Base-by-base conservation (phyloP, 2,888 invertebrate genomes). In the Antheraea yamamai region DNA sequence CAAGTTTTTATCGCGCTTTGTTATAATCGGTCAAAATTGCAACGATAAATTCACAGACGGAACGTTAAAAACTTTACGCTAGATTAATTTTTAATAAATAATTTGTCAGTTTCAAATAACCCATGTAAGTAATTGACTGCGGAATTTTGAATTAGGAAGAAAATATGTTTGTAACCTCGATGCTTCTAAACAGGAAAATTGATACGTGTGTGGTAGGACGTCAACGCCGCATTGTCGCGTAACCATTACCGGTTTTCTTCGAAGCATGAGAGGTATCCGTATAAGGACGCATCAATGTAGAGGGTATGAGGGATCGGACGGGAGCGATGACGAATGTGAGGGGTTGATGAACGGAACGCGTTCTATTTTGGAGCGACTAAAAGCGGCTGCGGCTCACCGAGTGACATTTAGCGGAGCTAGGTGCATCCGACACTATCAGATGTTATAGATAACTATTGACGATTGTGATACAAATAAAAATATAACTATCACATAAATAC, bases 341-440 rank as follows among this genome's bases (percentile, higher is more conserved):
- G 91, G 94, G 94, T 95, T 94, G 94, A 90, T 92, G 94, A 95
- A 94, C 94, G 94, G 92, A 83, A 82, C 86, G 75, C 79, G 83
- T 84, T 92, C 94, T 95, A 95, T 95, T 95, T 95, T 85, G 89
- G 93, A 92, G 89, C 93, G 89, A 90, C 92, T 94, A 95, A 93
- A 95, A 89, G 87, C 89, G 91, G 89, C 90, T 83, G 81, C 86
- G 87, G 91, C 90, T 91, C 92, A 92, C 93, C 92, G 91, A 94
- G 90, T 95, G 95, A 95, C 95, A 95, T 95, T 95, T 95, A 91
- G 87, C 87, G 87, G 86, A 82, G 89, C 91, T 91, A 91, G 93
- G 89, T 94, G 93, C 94, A 94, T 93, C 92, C 88, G 88, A 90
- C 87, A 83, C 85, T 85, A 83, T 75, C 72, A 75, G 61, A 70